Evolutionary conservation across 2,797 vertebrate species (phyloP).

Genomic region (Pygocentrus nattereri): DNA sequence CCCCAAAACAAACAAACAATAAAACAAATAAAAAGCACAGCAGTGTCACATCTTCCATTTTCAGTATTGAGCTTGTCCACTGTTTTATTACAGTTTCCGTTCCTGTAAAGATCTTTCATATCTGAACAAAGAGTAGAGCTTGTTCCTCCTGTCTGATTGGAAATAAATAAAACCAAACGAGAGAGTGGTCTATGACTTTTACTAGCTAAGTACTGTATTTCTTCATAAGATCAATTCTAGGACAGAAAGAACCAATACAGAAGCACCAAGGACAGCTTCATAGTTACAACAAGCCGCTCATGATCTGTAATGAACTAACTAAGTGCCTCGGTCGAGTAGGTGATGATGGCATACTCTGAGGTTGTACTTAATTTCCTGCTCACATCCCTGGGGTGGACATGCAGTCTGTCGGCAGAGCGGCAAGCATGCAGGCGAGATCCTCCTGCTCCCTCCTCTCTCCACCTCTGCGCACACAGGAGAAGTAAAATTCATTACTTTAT

Average conservation of each 20-base stretch:
- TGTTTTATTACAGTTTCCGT: too few species aligned
- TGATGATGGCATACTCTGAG: slow-evolving; percentile 84
- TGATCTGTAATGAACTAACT: slow-evolving; percentile 34
- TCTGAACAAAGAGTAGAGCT: too few species aligned
- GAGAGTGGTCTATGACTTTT: too few species aligned
- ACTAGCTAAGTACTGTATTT: not conserved
- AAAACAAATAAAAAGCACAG: too few species aligned
- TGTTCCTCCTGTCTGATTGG: too few species aligned
- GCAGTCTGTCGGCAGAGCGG: slow-evolving; percentile 79
- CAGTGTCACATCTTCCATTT: too few species aligned
- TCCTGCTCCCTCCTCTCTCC: slow-evolving; percentile 64
- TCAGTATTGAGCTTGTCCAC: too few species aligned
- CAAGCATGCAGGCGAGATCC: slow-evolving; percentile 70
- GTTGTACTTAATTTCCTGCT: slow-evolving; percentile 82
- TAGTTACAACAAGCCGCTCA: not conserved
- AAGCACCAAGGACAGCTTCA: not conserved
- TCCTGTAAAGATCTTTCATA: too few species aligned
- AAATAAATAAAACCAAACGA: too few species aligned
- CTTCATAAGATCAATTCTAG: not conserved
- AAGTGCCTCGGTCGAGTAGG: slow-evolving; percentile 70
- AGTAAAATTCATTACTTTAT: not conserved
- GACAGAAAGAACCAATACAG: not conserved
- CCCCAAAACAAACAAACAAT: not conserved
- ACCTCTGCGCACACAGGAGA: slow-evolving; percentile 65
- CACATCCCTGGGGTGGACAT: slow-evolving; percentile 78